Percentiles rank a stretch among this genome's conserved stretches.
phyloP scores from a whole-genome alignment of 2,113 vertebrate species.

The Monarcha castaneiventris region DNA sequence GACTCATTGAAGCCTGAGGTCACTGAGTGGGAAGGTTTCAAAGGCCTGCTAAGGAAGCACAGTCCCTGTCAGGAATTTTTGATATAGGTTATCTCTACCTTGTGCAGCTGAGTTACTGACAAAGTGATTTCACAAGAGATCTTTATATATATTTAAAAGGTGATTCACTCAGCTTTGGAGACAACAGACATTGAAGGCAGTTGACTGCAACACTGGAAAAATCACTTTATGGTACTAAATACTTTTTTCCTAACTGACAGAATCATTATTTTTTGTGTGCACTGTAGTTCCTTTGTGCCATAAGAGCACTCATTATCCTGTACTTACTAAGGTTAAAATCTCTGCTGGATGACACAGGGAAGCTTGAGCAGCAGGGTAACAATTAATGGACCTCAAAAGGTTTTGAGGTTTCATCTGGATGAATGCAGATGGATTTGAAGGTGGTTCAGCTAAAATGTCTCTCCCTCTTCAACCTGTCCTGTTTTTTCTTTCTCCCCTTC shows the following conservation, averaged over 20 bases:
- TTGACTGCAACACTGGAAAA: slow-evolving; percentile 8
- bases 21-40: slow-evolving; percentile 44
- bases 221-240: slow-evolving; percentile 28
- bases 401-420: background rate
- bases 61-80: slow-evolving; percentile 57
- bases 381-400: background rate
- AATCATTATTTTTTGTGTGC: background rate
- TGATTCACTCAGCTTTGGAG: slow-evolving; percentile 36
- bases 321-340: slow-evolving; percentile 15
- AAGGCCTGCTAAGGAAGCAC: slow-evolving; percentile 13
- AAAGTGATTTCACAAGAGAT: slow-evolving; percentile 58
- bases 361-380: background rate
- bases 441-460: background rate
- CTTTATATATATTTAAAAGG: slow-evolving; percentile 56
- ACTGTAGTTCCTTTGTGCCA: slow-evolving; percentile 20
- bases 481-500: background rate
- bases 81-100: slow-evolving; percentile 46
- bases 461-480: accelerated
- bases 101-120: slow-evolving; percentile 34
- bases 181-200: slow-evolving; percentile 37
- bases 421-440: background rate
- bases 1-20: slow-evolving; percentile 50
- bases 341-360: background rate
- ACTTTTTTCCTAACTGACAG: background rate
- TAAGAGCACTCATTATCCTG: slow-evolving; percentile 28